A percentile compares a stretch with the other conserved stretches of the same genome.
Conservation (phyloP, 1,140 invertebrate species). For the Bombus ignitus region DNA sequence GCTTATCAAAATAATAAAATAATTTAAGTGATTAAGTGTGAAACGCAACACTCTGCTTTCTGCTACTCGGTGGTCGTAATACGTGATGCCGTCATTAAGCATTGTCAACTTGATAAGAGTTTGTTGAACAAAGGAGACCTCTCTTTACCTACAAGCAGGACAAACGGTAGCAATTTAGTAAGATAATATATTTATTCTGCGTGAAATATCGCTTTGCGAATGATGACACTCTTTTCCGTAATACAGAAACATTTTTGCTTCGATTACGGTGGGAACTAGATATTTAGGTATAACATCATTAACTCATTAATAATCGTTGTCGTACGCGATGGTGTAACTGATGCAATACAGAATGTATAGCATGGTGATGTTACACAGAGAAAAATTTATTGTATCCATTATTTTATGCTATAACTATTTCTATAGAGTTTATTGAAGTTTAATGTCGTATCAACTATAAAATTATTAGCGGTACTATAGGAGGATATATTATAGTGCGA, state of each 20-base stretch:
- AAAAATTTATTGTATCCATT: neutral
- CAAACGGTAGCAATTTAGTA: slow-evolving; percentile 36
- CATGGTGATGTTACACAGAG: neutral
- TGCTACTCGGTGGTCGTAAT: slow-evolving; percentile 16
- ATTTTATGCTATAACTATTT: no score
- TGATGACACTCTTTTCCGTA: neutral
- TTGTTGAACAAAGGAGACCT: slow-evolving; percentile 13
- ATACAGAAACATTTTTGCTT: neutral
- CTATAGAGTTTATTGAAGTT: neutral
- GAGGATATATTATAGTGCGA: neutral
- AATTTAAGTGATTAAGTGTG: slow-evolving; percentile 12
- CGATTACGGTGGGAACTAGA: neutral
- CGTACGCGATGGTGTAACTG: neutral
- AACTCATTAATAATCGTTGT: slow-evolving; percentile 7
- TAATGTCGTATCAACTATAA: neutral
- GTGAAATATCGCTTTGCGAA: neutral
- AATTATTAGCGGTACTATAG: no score
- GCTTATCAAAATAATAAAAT: neutral
- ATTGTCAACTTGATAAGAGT: neutral
- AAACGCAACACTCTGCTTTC: slow-evolving; percentile 32
- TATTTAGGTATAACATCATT: neutral
- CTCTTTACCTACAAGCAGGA: slow-evolving; percentile 55
- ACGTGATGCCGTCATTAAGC: neutral
- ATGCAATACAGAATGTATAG: neutral
- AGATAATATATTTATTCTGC: slow-evolving; percentile 8